Evolutionary conservation across 2,888 invertebrate genomes (phyloP).

Genomic region (Cancer borealis): DNA sequence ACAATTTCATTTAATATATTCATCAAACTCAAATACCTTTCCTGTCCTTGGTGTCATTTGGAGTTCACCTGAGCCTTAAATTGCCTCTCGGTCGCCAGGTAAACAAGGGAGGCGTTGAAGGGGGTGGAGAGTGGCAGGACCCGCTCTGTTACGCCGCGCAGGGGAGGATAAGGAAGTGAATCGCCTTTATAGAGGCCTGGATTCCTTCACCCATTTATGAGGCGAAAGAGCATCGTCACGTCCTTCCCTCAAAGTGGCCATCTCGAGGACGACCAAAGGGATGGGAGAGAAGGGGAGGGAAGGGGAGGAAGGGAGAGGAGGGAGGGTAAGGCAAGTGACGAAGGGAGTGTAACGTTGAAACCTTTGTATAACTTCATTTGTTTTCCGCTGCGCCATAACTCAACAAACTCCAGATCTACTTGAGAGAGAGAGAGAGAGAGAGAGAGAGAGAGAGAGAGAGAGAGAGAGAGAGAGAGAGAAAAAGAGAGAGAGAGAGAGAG

Average conservation of each 20-base stretch:
- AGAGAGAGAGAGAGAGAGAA: conserved; percentile 20
- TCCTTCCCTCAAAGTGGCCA: conserved; percentile 16
- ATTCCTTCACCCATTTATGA: background rate
- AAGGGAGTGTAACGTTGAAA: too few species aligned
- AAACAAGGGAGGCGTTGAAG: background rate
- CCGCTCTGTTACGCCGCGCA: background rate
- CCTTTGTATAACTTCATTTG: background rate
- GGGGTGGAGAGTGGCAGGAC: background rate
- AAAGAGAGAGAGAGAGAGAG: conserved; percentile 15
- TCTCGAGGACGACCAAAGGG: background rate
- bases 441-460: background rate
- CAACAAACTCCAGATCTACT: background rate
- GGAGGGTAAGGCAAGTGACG: background rate
- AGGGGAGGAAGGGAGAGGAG: background rate
- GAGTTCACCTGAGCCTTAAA: background rate
- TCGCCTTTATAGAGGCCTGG: background rate
- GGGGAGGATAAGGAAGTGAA: background rate
- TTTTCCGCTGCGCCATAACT: background rate
- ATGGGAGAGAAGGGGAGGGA: background rate
- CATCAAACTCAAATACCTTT: background rate
- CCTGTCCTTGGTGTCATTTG: background rate
- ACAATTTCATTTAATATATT: background rate
- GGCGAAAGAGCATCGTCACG: background rate
- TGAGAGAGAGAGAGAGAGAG: background rate
- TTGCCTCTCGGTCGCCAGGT: conserved; percentile 24